phyloP scores from a whole-genome alignment of 2,797 vertebrate species.

The Enteromius trimaculatus region DNA sequence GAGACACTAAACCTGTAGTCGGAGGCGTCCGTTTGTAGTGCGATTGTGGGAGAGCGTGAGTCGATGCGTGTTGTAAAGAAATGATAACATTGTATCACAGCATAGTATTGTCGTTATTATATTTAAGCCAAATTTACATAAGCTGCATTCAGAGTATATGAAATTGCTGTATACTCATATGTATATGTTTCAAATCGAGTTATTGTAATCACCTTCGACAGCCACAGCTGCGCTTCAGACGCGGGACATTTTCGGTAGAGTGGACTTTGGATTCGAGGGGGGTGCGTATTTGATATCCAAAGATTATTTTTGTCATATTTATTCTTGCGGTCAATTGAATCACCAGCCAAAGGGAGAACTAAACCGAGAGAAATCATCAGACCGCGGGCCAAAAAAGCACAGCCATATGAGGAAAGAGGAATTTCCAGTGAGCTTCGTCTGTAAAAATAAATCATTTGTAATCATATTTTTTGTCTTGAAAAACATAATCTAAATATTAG shows the following conservation, averaged over 20 bases:
- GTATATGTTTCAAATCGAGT: conserved; percentile 58
- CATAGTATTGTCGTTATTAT: conserved; percentile 77
- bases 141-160: conserved; percentile 73
- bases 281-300: conserved; percentile 70
- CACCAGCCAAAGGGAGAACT: conserved; percentile 69
- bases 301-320: conserved; percentile 78
- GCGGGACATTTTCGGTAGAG: conserved; percentile 41
- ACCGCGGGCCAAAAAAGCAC: conserved; percentile 38
- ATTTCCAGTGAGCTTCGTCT: background rate
- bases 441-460: background rate
- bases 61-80: conserved; percentile 62
- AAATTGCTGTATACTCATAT: conserved; percentile 61
- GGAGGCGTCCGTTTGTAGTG: conserved; percentile 49
- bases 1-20: conserved; percentile 65
- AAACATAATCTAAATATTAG: background rate
- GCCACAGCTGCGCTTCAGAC: conserved; percentile 66
- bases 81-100: conserved; percentile 74
- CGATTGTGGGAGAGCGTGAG: conserved; percentile 28
- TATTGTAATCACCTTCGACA: conserved; percentile 55
- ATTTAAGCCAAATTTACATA: conserved; percentile 74
- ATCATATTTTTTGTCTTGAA: background rate
- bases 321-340: conserved; percentile 72
- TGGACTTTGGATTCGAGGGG: conserved; percentile 34
- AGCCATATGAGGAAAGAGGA: conserved; percentile 40
- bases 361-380: background rate